Evolutionary conservation across 1,140 invertebrate species (phyloP), one percentile per base, ranked within the genome.

Genomic region (Drosophila sechellia): DNA sequence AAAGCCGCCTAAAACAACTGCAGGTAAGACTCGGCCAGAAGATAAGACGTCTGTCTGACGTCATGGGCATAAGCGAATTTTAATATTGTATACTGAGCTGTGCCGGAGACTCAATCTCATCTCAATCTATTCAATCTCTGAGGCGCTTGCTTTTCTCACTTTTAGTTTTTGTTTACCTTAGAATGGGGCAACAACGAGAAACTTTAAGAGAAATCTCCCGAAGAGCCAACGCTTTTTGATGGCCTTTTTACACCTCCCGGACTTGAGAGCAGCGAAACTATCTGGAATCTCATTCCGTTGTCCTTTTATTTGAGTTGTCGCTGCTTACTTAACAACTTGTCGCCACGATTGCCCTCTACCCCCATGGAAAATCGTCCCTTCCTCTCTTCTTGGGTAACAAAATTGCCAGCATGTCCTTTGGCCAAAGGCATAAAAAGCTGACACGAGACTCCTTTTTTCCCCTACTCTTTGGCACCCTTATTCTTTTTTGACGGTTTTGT

Each of bases 291-390:
- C 48, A 50, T 50, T 34, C 48, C 27, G 45, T 31, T 42, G 74
- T 50, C 63, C 76, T 60, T 61, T 83, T 87, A 76, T 86, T 87
- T 87, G 79, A 83, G 83, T 87, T 87, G 66, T 89, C 75, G 83
- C 83, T 79, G 84, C 83, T 87, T 87, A 87, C 83, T 89, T 87
- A 87, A 89, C 83, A 87, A 87, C 84, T 87, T 87, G 84, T 87
- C 83, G 76, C 79, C 81, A 68, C 64, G 52, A 48, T 59, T 45
- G 20, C n/a, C 35, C 35, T 39, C 22, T 17, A 5, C 5, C 35
- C 15, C 34, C 15, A 20, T 17, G 15, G 10, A 37, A 66, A 54
- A 25, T 10, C 1, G 13, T 11, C 46, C 6, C 31, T 48, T 48
- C 31, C 25, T n/a, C 15, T n/a, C 48, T 17, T 31, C 43, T 53